phyloP scores from a whole-genome alignment of 2,888 invertebrate genomes.

The Girardia tigrina region DNA sequence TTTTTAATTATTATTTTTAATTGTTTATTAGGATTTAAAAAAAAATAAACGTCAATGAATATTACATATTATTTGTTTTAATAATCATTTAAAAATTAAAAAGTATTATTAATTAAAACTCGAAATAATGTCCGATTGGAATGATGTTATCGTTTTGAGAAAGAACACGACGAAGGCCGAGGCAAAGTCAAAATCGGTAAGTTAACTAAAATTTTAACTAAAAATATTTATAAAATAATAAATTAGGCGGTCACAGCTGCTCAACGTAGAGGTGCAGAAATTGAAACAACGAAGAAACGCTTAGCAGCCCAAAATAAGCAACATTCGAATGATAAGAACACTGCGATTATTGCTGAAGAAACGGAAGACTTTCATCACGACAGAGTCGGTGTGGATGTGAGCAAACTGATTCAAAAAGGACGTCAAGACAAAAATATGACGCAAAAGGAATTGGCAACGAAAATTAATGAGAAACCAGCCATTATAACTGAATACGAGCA shows the following conservation, averaged over 20 bases:
- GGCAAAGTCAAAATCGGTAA: background rate
- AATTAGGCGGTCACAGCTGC: background rate
- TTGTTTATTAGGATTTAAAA: too few relatives aligned
- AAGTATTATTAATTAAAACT: background rate
- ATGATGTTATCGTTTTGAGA: background rate
- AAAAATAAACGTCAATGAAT: too few relatives aligned
- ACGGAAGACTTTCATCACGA: constrained; percentile 94
- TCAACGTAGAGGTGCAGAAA: background rate
- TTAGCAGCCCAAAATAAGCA: constrained; percentile 93
- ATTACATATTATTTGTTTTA: too few relatives aligned
- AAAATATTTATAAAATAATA: background rate
- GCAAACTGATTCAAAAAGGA: constrained; percentile 85
- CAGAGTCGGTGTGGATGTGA: constrained; percentile 60
- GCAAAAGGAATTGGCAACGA: constrained; percentile 89
- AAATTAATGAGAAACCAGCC: constrained; percentile 83
- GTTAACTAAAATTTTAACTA: background rate
- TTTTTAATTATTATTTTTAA: too few relatives aligned
- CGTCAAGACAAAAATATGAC: constrained; percentile 80
- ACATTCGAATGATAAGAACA: constrained; percentile 81
- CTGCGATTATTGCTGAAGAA: constrained; percentile 89
- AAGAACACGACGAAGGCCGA: background rate
- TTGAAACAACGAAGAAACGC: constrained; percentile 60
- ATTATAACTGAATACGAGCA: constrained; percentile 61
- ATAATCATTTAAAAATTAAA: too few relatives aligned
- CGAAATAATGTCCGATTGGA: background rate